Base-by-base conservation (phyloP, 2,113 vertebrate species). In the Donacobius atricapilla region DNA sequence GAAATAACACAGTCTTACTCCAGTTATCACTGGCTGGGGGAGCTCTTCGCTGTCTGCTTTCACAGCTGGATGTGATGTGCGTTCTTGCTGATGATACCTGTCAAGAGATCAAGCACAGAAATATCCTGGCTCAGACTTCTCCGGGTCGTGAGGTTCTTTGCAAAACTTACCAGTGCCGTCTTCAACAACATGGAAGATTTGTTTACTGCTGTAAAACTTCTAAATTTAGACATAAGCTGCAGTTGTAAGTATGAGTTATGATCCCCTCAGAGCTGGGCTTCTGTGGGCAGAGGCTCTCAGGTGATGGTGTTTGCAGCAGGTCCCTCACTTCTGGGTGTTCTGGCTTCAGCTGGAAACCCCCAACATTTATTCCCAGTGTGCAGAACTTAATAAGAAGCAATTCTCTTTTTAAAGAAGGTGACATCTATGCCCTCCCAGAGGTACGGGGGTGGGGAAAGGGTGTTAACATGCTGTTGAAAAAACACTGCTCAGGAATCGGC, bases 401-500 rank as follows among this genome's bases (percentile, higher is more conserved):
- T 68, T 75, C 6, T n/a, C 11, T 50, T 31, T 15, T 35, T 82
- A 27, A 56, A 63, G 25, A 40, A 53, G 7, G 47, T 57, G 37
- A 16, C 1, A 1, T 21, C 51, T 56, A 0, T 82, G 19, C 13
- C 10, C 11, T 24, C 60, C 33, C 14, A 47, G 56, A 79, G 17
- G 25, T 19, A 27, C 0, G 0, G 53, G 21, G n/a, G n/a, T n/a
- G n/a, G n/a, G 28, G 11, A 73, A 53, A 14, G 13, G 14, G 1
- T 80, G 15, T 58, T 47, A 24, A 35, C 5, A 6, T 39, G 45
- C 35, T 50, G 18, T 33, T 64, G 50, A 61, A 82, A 77, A 77
- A 19, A 48, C 39, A 37, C 37, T n/a, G 64, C 20, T 7, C 22
- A 48, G 56, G 14, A 61, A 24, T 44, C 85, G 54, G 11, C 9